Evolutionary conservation across 1,140 invertebrate species (phyloP).

Genomic region (Diorhabda elongata): DNA sequence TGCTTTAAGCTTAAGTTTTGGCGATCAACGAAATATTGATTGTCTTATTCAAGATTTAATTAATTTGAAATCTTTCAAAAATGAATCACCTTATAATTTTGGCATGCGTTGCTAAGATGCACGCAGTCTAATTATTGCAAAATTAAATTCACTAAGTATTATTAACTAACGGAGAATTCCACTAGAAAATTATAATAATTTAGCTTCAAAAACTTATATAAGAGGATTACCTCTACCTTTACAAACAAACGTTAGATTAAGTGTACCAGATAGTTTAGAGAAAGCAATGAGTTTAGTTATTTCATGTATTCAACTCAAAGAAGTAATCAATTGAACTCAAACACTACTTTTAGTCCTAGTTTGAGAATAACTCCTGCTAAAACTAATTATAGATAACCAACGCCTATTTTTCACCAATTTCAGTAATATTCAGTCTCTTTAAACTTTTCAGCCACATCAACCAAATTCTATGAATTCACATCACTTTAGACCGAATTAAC

Average conservation of each 20-base stretch:
- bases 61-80: neutral
- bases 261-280: slow-evolving; percentile 6
- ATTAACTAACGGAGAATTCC: slow-evolving; percentile 6
- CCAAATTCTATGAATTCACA: slow-evolving; percentile 1
- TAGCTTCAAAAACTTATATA: slow-evolving; percentile 16
- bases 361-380: neutral
- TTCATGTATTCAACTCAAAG: slow-evolving; percentile 12
- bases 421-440: neutral
- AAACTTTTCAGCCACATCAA: neutral
- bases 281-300: slow-evolving; percentile 12
- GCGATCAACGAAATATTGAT: slow-evolving; percentile 23
- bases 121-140: slow-evolving; percentile 6
- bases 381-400: neutral
- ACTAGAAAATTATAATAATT: slow-evolving; percentile 8
- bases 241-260: neutral
- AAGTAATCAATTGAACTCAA: neutral
- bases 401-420: neutral
- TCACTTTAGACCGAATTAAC: neutral
- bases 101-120: slow-evolving; percentile 15
- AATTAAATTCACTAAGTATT: slow-evolving; percentile 6
- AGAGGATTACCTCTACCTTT: neutral
- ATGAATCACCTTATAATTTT: slow-evolving; percentile 14
- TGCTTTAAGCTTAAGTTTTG: slow-evolving; percentile 15
- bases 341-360: neutral
- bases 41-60: slow-evolving; percentile 17